These are phyloP conservation scores for Eurois occulta DNA, from an alignment of 2,888 invertebrate genomes.

Conservation along the genomic window DNA sequence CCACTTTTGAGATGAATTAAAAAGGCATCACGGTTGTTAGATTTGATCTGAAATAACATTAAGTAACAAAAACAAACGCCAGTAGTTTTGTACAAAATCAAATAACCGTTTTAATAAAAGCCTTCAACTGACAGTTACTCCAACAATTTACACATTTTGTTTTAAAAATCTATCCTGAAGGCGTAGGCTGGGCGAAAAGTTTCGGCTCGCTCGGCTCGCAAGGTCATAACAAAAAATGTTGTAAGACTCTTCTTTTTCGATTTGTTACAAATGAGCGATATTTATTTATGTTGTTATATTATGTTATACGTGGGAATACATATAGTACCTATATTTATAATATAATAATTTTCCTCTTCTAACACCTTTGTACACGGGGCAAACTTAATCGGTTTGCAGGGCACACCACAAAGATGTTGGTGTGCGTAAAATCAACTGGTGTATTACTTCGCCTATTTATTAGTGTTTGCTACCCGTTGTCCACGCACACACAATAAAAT, in stretches of 20 bases:
- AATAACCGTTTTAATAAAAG: constrained; percentile 36
- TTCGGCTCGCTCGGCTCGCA: constrained; percentile 27
- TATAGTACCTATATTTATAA: neutral
- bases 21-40: neutral
- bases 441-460: too few relatives aligned
- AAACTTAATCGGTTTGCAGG: too few relatives aligned
- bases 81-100: constrained; percentile 22
- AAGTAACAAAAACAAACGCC: constrained; percentile 25
- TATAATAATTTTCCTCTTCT: neutral
- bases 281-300: neutral
- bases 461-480: too few relatives aligned
- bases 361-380: neutral
- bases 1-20: neutral
- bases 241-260: constrained; percentile 21
- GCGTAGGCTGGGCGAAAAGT: constrained; percentile 34
- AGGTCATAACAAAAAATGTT: constrained; percentile 30
- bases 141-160: constrained; percentile 35
- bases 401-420: too few relatives aligned
- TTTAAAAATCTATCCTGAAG: constrained; percentile 36
- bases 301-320: neutral
- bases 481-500: too few relatives aligned
- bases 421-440: too few relatives aligned
- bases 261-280: constrained; percentile 2
- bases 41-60: constrained; percentile 33
- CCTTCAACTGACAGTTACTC: constrained; percentile 32